Conservation (phyloP, 2,113 vertebrate genomes). For the Halichoeres trimaculatus region DNA sequence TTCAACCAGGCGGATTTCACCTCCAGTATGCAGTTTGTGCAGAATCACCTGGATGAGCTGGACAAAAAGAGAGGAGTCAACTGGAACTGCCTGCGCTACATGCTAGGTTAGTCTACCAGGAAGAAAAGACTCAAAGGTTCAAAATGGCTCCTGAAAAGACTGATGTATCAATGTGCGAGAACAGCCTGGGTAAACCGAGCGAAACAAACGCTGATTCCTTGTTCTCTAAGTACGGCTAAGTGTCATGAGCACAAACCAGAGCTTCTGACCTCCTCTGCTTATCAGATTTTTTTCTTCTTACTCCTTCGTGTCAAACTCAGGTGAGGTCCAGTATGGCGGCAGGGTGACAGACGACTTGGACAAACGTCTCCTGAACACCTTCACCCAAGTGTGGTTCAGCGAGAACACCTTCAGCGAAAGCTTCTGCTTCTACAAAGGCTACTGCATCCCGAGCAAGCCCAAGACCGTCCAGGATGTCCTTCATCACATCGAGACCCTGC, state of each 20-base stretch:
- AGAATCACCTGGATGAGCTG: conserved; percentile 86
- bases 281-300: neutral
- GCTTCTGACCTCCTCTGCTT: too few relatives aligned
- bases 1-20: conserved; percentile 90
- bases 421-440: conserved; percentile 87
- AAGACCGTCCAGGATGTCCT: conserved; percentile 84
- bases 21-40: conserved; percentile 88
- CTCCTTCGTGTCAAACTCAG: conserved; percentile 40
- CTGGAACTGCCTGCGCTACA: conserved; percentile 87
- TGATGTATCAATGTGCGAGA: too few relatives aligned
- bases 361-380: conserved; percentile 86
- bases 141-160: too few relatives aligned
- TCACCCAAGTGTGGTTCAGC: conserved; percentile 86
- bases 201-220: too few relatives aligned
- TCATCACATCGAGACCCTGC: conserved; percentile 85
- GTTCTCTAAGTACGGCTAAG: too few relatives aligned
- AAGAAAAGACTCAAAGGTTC: neutral
- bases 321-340: conserved; percentile 89
- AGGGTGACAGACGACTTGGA: conserved; percentile 88
- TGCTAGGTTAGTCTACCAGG: conserved; percentile 82
- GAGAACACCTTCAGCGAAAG: conserved; percentile 83
- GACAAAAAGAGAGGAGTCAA: conserved; percentile 82
- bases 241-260: too few relatives aligned
- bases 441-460: conserved; percentile 80
- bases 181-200: too few relatives aligned